Base-by-base conservation (phyloP, 1,140 invertebrate genomes). In the Eubasilissa regina region DNA sequence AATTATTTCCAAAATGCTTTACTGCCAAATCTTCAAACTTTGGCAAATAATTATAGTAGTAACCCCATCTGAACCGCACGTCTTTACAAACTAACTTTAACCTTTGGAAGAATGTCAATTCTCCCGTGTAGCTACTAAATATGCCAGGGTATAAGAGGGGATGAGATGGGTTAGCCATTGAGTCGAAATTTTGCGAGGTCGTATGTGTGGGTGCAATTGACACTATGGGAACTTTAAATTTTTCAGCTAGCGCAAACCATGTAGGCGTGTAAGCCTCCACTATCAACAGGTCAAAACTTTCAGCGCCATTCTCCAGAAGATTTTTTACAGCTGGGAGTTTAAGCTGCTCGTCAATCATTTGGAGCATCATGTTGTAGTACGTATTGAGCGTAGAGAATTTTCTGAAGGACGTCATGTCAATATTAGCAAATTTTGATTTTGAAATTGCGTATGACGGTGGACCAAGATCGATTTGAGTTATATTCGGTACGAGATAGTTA, bases 251-350 rank as follows among this genome's bases (percentile, higher is more conserved):
- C 12, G 85, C 84, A 11, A 84, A 83, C 64, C 83, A 81, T n/a
- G 79, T 76, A 3, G 84, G 79, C 10, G 78, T 60, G 6, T 85
- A 79, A 74, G 78, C 80, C 81, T 87, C 87, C 7, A 84, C 77
- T 12, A 87, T 76, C 3, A 86, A 80, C 12, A 87, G 79, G 84
- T 87, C 86, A 75, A 87, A 87, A 17, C 84, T 80, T 81, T 85
- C 77, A 43, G 53, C 84, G 79, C 83, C 80, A 66, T 86, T 81
- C 9, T 84, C 78, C n/a, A 86, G 83, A 0, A 86, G 43, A 53
- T 82, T 80, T 80, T 85, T 80, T 3, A 87, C 83, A 76, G 80
- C 44, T 8, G 83, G 82, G n/a, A 17, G 13, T 64, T 56, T 10
- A n/a, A 82, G 55, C 62, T 83, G 78, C 4, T 19, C 44, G 45